Evolutionary conservation across 1,140 invertebrate genomes (phyloP).

Genomic region (Latrodectus geometricus): DNA sequence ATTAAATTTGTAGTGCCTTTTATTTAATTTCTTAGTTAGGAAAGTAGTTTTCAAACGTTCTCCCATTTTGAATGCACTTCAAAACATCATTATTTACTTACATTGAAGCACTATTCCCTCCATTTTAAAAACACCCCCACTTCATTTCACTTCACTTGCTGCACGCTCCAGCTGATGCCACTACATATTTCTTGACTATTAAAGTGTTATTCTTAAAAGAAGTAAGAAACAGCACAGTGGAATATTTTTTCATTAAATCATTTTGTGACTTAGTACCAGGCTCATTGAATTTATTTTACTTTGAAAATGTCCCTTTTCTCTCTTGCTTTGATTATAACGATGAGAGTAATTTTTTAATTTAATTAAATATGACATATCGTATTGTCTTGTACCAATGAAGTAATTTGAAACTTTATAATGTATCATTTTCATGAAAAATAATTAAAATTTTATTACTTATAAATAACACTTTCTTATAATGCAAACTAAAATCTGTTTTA

Average conservation of each 20-base stretch:
- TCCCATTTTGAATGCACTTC: not conserved
- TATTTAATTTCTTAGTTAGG: conserved; percentile 37
- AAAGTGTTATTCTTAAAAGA: not conserved
- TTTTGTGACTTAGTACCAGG: not conserved
- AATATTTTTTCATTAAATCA: not conserved
- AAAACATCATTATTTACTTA: not conserved
- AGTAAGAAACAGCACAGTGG: not conserved
- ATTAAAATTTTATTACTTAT: no score
- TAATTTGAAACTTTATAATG: no score
- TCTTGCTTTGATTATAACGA: no score
- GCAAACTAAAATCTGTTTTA: no score
- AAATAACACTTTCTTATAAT: no score
- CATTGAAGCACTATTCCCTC: not conserved
- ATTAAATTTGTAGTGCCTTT: conserved; percentile 25
- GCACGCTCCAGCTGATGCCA: conserved; percentile 26
- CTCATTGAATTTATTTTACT: no score
- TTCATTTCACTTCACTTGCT: conserved; percentile 40
- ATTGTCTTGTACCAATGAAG: no score
- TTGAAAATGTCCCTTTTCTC: no score
- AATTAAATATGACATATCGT: no score
- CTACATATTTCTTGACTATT: not conserved
- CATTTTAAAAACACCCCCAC: conserved; percentile 12
- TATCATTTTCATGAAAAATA: no score
- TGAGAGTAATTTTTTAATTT: no score
- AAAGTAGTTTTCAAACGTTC: conserved; percentile 14